Conservation (phyloP, 2,113 vertebrate genomes). For the Calypte anna region DNA sequence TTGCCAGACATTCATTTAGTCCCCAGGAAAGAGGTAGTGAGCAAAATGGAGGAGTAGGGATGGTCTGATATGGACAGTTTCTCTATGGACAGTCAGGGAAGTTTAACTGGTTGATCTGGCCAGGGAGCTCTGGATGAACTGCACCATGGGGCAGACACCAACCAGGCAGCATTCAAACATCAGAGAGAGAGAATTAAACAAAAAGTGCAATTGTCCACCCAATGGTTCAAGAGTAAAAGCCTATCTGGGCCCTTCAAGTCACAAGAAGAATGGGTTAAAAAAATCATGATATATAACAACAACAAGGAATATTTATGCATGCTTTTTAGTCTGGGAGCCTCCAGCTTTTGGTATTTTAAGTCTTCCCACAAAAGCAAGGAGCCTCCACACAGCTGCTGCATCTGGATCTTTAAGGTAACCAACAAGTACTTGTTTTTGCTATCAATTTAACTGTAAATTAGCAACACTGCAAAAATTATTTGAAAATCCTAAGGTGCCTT, state of each 20-base stretch:
- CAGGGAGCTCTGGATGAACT: rapidly evolving
- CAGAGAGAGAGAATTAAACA: not conserved
- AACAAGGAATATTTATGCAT: not conserved
- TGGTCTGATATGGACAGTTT: not conserved
- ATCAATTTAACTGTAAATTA: not conserved
- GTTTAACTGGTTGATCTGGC: not conserved
- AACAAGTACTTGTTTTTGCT: not conserved
- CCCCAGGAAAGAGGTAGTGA: not conserved
- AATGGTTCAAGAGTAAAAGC: not conserved
- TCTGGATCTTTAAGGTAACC: not conserved
- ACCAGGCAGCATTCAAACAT: not conserved
- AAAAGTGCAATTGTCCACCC: not conserved
- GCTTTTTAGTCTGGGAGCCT: not conserved
- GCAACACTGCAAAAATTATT: not conserved
- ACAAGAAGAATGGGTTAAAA: not conserved
- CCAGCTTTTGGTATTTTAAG: not conserved
- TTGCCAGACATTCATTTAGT: not conserved
- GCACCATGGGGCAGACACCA: rapidly evolving
- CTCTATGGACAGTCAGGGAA: not conserved
- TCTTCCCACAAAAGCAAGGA: rapidly evolving
- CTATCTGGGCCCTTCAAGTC: not conserved
- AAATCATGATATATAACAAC: not conserved
- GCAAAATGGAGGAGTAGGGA: not conserved
- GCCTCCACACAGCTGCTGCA: not conserved
- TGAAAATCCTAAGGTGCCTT: not conserved